A percentile compares a stretch with the other conserved stretches of the same genome.
Conservation (phyloP, 2,888 invertebrate genomes). For the Netelia inedita region DNA sequence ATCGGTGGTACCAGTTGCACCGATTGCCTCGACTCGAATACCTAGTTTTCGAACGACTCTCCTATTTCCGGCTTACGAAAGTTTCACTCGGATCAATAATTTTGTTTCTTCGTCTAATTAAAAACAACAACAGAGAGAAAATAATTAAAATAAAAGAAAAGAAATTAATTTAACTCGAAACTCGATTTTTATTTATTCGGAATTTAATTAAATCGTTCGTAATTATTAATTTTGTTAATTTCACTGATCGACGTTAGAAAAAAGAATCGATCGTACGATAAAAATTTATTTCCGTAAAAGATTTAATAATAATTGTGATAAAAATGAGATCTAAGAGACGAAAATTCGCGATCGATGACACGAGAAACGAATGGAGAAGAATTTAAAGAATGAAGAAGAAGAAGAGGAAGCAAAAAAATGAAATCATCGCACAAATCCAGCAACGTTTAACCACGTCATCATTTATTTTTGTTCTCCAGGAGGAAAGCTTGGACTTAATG, state of each 20-base stretch:
- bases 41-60: slow-evolving; percentile 9
- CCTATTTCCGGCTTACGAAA: background rate
- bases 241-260: background rate
- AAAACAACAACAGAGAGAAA: background rate
- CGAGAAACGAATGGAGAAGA: background rate
- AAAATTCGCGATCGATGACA: background rate
- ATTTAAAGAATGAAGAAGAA: background rate
- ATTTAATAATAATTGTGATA: slow-evolving; percentile 1
- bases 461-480: slow-evolving; percentile 88
- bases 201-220: background rate
- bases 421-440: slow-evolving; percentile 57
- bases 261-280: background rate
- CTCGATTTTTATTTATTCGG: background rate
- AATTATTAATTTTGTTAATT: background rate
- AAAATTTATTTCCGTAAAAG: background rate
- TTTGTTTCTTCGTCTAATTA: background rate
- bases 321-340: background rate
- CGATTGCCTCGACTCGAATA: slow-evolving; percentile 32
- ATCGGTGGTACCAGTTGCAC: slow-evolving; percentile 51
- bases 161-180: no score
- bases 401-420: slow-evolving; percentile 11
- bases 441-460: slow-evolving; percentile 75
- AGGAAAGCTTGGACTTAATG: slow-evolving; percentile 91
- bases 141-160: background rate
- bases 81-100: background rate